Evolutionary conservation across 1,140 invertebrate genomes (phyloP).

Genomic region (Ectropis grisescens): DNA sequence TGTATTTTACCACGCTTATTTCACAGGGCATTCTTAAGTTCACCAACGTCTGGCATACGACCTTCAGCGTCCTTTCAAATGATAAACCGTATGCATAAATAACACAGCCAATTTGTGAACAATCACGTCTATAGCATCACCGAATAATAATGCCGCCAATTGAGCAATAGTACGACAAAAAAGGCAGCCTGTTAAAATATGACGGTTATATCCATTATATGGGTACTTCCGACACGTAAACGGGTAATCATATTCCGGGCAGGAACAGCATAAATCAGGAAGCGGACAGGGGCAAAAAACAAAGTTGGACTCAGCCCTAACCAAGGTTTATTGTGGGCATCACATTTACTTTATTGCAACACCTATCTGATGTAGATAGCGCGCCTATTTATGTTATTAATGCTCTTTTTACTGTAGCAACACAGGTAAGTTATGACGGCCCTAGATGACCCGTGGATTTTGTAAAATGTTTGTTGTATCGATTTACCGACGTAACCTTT

Average conservation of each 20-base stretch:
- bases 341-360: conserved; percentile 22
- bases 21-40: too few species aligned
- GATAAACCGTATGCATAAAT: too few species aligned
- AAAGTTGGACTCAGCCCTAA: conserved; percentile 36
- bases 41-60: too few species aligned
- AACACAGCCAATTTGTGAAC: conserved; percentile 7
- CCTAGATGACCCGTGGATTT: too few species aligned
- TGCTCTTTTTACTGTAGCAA: neutral
- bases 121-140: conserved; percentile 7
- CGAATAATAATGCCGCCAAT: conserved; percentile 15
- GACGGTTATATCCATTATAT: conserved; percentile 64
- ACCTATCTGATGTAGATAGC: conserved; percentile 14
- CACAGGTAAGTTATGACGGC: conserved; percentile 7
- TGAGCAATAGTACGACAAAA: conserved; percentile 18
- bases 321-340: conserved; percentile 41
- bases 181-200: conserved; percentile 42
- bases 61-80: too few species aligned
- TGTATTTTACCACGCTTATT: too few species aligned
- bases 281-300: conserved; percentile 51
- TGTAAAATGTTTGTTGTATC: too few species aligned
- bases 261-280: conserved; percentile 59
- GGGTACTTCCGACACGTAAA: conserved; percentile 50
- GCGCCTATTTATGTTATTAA: conserved; percentile 1
- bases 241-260: conserved; percentile 60
- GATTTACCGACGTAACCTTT: too few species aligned